A percentile compares a stretch with the other conserved stretches of the same genome.
Conservation (phyloP, 1,140 invertebrate genomes). For the Tetramorium simillimum region DNA sequence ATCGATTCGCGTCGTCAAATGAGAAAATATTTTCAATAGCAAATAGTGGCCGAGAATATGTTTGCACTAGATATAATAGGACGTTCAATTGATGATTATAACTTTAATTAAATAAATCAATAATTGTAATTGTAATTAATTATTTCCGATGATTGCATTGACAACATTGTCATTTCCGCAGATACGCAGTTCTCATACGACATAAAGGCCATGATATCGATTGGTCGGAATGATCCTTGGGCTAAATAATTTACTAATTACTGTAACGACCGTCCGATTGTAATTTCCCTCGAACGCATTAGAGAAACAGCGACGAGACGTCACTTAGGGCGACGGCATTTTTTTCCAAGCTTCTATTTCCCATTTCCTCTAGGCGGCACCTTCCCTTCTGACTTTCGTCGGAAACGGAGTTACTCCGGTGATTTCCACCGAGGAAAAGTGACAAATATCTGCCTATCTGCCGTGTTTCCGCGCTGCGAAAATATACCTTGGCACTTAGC, state of each 20-base stretch:
- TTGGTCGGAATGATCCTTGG: conserved; percentile 26
- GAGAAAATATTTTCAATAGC: background rate
- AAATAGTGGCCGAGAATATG: background rate
- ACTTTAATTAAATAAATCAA: conserved; percentile 7
- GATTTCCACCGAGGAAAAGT: conserved; percentile 63
- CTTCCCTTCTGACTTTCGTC: conserved; percentile 11
- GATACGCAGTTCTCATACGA: background rate
- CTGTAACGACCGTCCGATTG: conserved; percentile 35
- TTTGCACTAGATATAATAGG: background rate
- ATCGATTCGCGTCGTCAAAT: background rate
- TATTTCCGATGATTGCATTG: conserved; percentile 1
- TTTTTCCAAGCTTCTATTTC: conserved; percentile 11
- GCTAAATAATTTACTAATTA: conserved; percentile 60
- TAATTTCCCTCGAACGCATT: conserved; percentile 32
- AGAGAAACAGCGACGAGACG: background rate
- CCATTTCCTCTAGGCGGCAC: conserved; percentile 43
- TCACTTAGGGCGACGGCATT: background rate
- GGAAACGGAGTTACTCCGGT: conserved; percentile 38
- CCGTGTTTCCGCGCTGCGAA: background rate
- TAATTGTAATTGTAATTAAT: conserved; percentile 12
- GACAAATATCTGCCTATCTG: conserved; percentile 42
- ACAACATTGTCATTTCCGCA: background rate
- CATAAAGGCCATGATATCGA: background rate
- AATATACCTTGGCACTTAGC: background rate
- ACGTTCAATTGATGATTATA: background rate